phyloP scores from a whole-genome alignment of 1,140 invertebrate species.

The Lysiphlebus fabarum region DNA sequence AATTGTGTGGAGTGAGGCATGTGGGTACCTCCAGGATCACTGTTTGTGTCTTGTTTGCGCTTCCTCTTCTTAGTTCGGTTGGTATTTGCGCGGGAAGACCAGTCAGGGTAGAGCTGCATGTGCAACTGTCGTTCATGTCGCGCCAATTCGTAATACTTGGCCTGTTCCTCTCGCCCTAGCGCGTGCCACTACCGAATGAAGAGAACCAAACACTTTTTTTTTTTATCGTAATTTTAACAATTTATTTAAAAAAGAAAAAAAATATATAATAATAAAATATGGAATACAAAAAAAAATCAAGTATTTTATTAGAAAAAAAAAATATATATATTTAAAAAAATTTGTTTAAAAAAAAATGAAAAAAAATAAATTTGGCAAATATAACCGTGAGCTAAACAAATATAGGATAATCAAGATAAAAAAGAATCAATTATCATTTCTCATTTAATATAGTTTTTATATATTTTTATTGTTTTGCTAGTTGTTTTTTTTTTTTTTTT shows the following conservation, averaged over 20 bases:
- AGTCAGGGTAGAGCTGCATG: slow-evolving; percentile 98
- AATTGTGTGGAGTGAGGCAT: slow-evolving; percentile 52
- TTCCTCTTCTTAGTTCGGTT: slow-evolving; percentile 98
- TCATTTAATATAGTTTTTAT: background rate
- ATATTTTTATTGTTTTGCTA: background rate
- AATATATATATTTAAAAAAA: slow-evolving; percentile 48
- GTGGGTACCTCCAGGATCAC: slow-evolving; percentile 78
- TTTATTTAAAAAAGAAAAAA: no score
- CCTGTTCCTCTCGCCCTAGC: slow-evolving; percentile 96
- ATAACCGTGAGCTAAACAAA: slow-evolving; percentile 6
- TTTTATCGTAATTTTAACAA: no score
- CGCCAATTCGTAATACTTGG: slow-evolving; percentile 99
- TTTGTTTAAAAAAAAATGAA: slow-evolving; percentile 37
- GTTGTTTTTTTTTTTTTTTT: slow-evolving; percentile 2
- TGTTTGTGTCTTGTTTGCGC: slow-evolving; percentile 96
- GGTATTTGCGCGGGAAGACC: slow-evolving; percentile 97
- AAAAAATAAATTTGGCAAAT: slow-evolving; percentile 26
- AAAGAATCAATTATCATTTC: background rate
- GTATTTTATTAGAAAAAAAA: slow-evolving; percentile 37
- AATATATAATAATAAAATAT: no score
- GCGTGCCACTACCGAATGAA: slow-evolving; percentile 86
- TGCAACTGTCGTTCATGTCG: slow-evolving; percentile 96
- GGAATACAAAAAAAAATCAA: no score
- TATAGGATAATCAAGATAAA: slow-evolving; percentile 14
- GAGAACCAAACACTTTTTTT: slow-evolving; percentile 49